Conservation (phyloP, 2,888 invertebrate genomes). For the Coenonympha glycerion region DNA sequence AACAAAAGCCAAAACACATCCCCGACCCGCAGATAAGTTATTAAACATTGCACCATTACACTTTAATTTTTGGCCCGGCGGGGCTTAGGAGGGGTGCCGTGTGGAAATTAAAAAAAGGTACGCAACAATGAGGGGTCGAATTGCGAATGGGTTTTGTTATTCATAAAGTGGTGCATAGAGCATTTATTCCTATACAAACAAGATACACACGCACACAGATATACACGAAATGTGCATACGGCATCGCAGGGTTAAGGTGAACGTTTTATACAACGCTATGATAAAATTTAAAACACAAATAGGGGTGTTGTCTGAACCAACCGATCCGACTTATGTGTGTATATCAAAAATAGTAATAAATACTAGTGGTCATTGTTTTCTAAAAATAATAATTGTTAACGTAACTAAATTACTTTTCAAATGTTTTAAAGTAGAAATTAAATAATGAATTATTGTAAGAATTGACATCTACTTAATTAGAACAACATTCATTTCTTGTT, state of each 20-base stretch:
- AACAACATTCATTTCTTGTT: no score
- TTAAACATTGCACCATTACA: constrained; percentile 73
- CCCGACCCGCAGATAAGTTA: constrained; percentile 69
- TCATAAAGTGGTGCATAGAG: constrained; percentile 39
- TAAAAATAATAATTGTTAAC: no score
- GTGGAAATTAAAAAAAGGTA: constrained; percentile 52
- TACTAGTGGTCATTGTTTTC: no score
- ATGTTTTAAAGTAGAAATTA: no score
- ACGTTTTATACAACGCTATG: background rate
- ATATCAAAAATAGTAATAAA: no score
- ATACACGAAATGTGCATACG: background rate
- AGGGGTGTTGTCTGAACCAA: background rate
- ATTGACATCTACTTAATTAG: no score
- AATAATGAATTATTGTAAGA: no score
- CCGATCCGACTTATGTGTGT: background rate
- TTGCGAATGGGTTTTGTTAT: constrained; percentile 59
- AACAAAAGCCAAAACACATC: constrained; percentile 64
- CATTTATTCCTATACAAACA: constrained; percentile 13
- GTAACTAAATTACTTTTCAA: no score
- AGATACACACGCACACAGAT: background rate
- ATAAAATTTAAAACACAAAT: background rate
- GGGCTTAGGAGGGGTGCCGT: constrained; percentile 54
- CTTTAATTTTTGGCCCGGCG: constrained; percentile 69
- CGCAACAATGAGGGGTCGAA: constrained; percentile 42
- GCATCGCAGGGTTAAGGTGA: constrained; percentile 19